Conservation (phyloP, 37 sponge, comb jelly and placozoan species). For the Hexactinellida sp. region DNA sequence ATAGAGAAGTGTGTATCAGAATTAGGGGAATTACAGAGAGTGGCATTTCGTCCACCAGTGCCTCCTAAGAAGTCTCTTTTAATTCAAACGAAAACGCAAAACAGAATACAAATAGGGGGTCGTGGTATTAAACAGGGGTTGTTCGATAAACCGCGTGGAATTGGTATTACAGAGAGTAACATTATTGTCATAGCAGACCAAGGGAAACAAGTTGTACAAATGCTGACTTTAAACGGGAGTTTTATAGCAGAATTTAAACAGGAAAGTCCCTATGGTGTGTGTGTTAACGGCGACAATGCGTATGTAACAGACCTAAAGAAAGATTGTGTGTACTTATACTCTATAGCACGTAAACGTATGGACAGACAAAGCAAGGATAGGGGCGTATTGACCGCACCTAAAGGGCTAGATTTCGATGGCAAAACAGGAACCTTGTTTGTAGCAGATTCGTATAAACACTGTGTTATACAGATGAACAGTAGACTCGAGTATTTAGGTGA, state of each 20-base stretch:
- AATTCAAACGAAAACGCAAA: not conserved
- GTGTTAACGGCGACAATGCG: not conserved
- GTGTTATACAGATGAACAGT: not conserved
- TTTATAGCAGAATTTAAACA: slow-evolving; percentile 9
- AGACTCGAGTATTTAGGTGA: not conserved
- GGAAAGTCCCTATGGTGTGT: not conserved
- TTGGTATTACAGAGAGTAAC: not conserved
- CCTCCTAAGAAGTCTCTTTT: not conserved
- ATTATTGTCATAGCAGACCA: not conserved
- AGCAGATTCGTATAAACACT: not conserved
- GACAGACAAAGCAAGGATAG: not conserved
- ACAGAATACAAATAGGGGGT: not conserved
- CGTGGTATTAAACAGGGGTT: not conserved
- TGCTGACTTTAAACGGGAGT: not conserved
- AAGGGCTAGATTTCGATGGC: not conserved
- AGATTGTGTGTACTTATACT: not conserved
- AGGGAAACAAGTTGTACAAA: not conserved
- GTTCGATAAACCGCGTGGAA: not conserved
- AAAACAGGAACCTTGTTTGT: not conserved
- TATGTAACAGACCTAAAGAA: not conserved
- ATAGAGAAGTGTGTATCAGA: not conserved
- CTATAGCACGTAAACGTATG: not conserved
- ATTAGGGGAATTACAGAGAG: not conserved
- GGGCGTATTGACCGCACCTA: not conserved
- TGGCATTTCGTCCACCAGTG: not conserved